These are phyloP conservation scores for Osmerus mordax DNA, from an alignment of 2,113 vertebrate species.

Conservation along the genomic window DNA sequence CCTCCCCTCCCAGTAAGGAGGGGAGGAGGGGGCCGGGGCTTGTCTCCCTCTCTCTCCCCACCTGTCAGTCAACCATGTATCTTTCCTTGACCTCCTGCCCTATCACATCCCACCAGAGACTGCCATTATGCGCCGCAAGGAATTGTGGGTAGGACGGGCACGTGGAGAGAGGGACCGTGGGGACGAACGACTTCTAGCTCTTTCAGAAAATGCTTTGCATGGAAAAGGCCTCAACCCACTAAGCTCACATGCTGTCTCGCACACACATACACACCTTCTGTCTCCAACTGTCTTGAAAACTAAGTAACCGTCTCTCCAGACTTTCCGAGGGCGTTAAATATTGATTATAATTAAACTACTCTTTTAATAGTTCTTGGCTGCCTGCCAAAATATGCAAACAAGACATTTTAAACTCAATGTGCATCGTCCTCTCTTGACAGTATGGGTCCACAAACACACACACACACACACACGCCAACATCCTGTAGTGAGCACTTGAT, in stretches of 20 bases:
- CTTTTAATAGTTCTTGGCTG: neutral
- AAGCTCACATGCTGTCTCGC: neutral
- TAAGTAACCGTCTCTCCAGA: neutral
- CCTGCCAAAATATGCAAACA: conserved; percentile 2
- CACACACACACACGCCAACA: too few species aligned
- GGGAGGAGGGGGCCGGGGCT: neutral
- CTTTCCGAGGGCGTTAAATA: conserved; percentile 2
- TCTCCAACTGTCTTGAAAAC: neutral
- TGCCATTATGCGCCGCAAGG: conserved; percentile 8
- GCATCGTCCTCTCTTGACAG: too few species aligned
- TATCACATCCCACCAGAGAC: neutral
- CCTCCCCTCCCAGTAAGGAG: neutral
- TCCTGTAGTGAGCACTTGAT: too few species aligned
- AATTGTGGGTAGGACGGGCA: neutral
- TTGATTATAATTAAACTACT: conserved; percentile 13
- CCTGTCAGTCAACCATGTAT: neutral
- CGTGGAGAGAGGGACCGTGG: neutral
- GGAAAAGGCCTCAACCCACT: neutral
- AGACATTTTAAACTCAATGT: neutral
- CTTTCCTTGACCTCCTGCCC: neutral
- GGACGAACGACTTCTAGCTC: neutral
- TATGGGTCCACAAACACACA: too few species aligned
- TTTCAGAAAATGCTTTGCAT: neutral
- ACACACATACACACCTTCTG: neutral
- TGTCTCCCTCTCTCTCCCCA: neutral